Evolutionary conservation across 1,140 invertebrate species (phyloP), one percentile per base, ranked within the genome.

Genomic region (Caenorhabditis latens): DNA sequence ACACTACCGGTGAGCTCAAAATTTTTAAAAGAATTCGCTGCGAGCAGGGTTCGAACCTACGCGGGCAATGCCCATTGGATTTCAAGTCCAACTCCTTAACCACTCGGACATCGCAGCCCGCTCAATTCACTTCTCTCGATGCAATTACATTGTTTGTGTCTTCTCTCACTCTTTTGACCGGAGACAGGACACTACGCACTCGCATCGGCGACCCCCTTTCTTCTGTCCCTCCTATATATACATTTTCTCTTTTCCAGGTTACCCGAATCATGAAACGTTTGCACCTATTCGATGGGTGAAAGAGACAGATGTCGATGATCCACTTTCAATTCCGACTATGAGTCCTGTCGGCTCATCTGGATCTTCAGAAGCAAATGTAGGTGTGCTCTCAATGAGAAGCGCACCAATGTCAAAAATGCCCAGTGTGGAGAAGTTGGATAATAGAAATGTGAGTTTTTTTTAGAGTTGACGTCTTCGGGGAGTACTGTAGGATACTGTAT

Each of bases 81-180:
- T 96, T 96, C 95, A 95, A 96, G 95, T 96, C 95, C 95, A 95
- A 95, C 95, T 95, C 95, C 95, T 96, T 96, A 96, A 96, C 95
- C 95, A 95, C 95, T 96, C 95, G 95, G 95, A 95, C 95, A 96
- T 95, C 95, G 95, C 95, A 79, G 71, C 71, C 13, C 71, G 71
- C 3, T 13, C 11, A 11, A 11, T 9, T n/a, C 9, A 48, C 3
- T 5, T 14, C 43, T 9, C 9, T 19, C 71, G 11, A 24, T 48
- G 46, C 43, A 43, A 46, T 46, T 19, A 79, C n/a, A 79, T 79
- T 24, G 6, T 79, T 8, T 79, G 40, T 71, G 42, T 71, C 40
- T 71, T 58, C 19, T 58, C n/a, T 58, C 57, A n/a, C n/a, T n/a
- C 8, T n/a, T 58, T 53, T 58, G 57, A 58, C 57, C 57, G n/a